phyloP scores from a whole-genome alignment of 2,113 vertebrate species.

The Euleptes europaea region DNA sequence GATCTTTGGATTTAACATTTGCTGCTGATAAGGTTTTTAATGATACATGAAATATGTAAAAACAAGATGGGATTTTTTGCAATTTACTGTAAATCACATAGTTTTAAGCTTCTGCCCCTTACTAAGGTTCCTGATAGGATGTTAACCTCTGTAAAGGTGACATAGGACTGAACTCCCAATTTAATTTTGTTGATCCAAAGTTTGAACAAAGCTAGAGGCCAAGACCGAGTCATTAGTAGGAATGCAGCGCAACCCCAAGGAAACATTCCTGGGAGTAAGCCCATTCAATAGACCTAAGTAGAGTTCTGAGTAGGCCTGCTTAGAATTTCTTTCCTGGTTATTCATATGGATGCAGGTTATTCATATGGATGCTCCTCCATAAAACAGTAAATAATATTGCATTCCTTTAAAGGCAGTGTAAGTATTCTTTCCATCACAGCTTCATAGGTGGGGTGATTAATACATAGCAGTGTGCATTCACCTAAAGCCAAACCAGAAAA shows the following conservation, averaged over 20 bases:
- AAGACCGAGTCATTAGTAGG: background rate
- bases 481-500: no score
- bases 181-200: background rate
- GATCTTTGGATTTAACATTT: background rate
- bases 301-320: background rate
- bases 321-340: background rate
- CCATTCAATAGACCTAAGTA: no score
- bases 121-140: background rate
- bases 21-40: background rate
- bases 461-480: no score
- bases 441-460: background rate
- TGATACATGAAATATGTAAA: background rate
- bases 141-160: background rate
- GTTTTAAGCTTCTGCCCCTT: background rate
- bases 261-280: no score
- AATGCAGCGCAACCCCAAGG: no score
- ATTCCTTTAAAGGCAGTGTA: background rate
- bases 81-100: background rate
- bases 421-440: background rate
- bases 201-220: background rate
- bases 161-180: background rate
- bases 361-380: background rate
- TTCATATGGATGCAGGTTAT: background rate
- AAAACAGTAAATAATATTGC: background rate
- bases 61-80: background rate